Evolutionary conservation across 2,888 invertebrate species (phyloP), one percentile per base, ranked within the genome.

Genomic region (Orchesellides sinensis): DNA sequence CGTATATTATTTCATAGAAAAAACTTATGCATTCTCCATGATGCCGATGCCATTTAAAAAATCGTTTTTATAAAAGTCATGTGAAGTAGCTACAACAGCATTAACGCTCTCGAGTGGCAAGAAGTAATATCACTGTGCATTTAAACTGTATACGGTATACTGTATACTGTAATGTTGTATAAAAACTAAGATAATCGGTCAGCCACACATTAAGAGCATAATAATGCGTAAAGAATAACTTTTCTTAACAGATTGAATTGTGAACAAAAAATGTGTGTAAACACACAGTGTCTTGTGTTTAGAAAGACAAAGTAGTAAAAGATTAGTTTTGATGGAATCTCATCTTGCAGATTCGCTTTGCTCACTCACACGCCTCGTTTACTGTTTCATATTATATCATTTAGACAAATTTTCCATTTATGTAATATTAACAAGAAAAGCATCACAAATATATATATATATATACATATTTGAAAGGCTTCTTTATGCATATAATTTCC

Each of bases 241-340:
- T 77, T 70, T 78, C 70, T 70, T 59, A 70, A 79, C 70, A 69
- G 69, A 79, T 65, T 79, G 79, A 79, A 69, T 70, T 56, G 68
- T 70, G 49, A 65, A 79, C 49, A 65, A 27, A 47, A 63, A 72
- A 70, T 56, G 72, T 66, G 80, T 79, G 69, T 66, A 59, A 73
- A 72, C 72, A 47, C 49, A 21, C 45, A 17, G 59, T 59, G 4
- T 68, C 29, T 45, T 17, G 23, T 70, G 35, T 79, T 47, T 56
- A 63, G 40, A 70, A n/a, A 61, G 10, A 59, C 25, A 17, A 21
- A 73, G 19, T 59, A 75, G 54, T 68, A 40, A n/a, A n/a, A n/a
- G n/a, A 17, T 52, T 52, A 74, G 29, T 73, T 80, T 74, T 82
- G 63, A 74, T 82, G 74, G 74, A 82, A 82, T 82, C 72, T 80